Percentiles rank a stretch among this genome's conserved stretches.
These are phyloP conservation scores for Cyprinella venusta DNA, from an alignment of 2,797 vertebrate species.

Conservation along the genomic window DNA sequence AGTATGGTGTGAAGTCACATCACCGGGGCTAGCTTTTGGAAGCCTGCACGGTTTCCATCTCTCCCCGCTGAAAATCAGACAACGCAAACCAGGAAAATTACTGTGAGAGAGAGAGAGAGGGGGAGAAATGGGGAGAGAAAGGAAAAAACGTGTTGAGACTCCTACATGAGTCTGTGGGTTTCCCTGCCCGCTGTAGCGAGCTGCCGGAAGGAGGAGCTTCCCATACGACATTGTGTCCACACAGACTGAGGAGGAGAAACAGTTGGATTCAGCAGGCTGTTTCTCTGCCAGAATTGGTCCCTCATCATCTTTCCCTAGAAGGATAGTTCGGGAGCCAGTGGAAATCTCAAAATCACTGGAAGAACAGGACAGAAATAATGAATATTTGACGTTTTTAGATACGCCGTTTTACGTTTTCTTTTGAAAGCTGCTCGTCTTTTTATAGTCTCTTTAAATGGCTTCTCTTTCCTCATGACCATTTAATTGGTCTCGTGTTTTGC, in stretches of 20 bases:
- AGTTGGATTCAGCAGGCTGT: neutral
- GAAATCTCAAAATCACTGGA: neutral
- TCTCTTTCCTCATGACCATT: conserved; percentile 37
- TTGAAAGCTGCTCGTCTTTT: neutral
- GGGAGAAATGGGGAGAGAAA: conserved; percentile 38
- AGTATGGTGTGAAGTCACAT: conserved; percentile 67
- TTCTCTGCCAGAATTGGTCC: conserved; percentile 6
- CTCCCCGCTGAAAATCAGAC: conserved; percentile 63
- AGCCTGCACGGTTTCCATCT: conserved; percentile 56
- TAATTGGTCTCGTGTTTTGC: conserved; percentile 48
- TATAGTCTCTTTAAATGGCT: conserved; percentile 38
- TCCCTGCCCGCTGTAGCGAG: conserved; percentile 66
- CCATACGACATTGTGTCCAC: conserved; percentile 13
- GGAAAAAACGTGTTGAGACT: conserved; percentile 38
- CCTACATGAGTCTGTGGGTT: conserved; percentile 63
- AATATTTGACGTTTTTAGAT: neutral
- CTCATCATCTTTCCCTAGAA: conserved; percentile 1
- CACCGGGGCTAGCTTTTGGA: conserved; percentile 56
- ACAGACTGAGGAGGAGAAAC: neutral
- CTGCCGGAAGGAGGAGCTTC: conserved; percentile 37
- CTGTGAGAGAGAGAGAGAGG: conserved; percentile 36
- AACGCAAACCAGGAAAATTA: neutral
- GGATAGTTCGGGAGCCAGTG: neutral
- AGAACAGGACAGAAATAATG: neutral
- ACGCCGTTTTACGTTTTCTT: neutral